Evolutionary conservation across 2,888 invertebrate species (phyloP).

Genomic region (Selenia dentaria): DNA sequence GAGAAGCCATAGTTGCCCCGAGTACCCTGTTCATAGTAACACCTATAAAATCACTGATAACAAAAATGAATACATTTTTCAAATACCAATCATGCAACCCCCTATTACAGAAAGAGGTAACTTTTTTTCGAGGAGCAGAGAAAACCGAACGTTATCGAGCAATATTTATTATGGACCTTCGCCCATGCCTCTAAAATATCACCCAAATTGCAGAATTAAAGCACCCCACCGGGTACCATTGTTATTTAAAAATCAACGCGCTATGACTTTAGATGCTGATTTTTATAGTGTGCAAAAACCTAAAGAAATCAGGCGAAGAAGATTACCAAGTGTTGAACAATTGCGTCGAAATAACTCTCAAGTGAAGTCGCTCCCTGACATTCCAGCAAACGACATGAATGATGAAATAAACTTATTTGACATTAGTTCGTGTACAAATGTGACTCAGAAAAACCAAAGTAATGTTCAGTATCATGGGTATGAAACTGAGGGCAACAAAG

Average conservation of each 20-base stretch:
- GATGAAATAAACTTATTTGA: slow-evolving; percentile 8
- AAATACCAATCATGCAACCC: slow-evolving; percentile 38
- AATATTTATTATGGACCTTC: slow-evolving; percentile 38
- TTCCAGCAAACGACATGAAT: slow-evolving; percentile 30
- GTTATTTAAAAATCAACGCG: slow-evolving; percentile 2
- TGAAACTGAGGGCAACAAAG: slow-evolving; percentile 78
- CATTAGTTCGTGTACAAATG: slow-evolving; percentile 3
- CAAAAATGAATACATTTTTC: slow-evolving; percentile 54
- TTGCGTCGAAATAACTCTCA: slow-evolving; percentile 29
- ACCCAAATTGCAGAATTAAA: no score
- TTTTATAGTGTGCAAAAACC: slow-evolving; percentile 28
- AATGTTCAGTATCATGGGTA: slow-evolving; percentile 75
- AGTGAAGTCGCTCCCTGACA: slow-evolving; percentile 43
- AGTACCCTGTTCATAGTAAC: slow-evolving; percentile 54
- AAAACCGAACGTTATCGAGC: slow-evolving; percentile 32
- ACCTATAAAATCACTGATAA: slow-evolving; percentile 63
- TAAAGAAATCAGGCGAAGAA: slow-evolving; percentile 34
- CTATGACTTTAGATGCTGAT: slow-evolving; percentile 33
- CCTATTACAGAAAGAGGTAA: slow-evolving; percentile 3
- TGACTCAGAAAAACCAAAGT: slow-evolving; percentile 35
- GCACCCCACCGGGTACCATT: slow-evolving; percentile 13
- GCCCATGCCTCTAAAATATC: slow-evolving; percentile 16
- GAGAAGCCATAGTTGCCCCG: slow-evolving; percentile 65
- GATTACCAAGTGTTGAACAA: slow-evolving; percentile 46
- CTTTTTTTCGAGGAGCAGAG: slow-evolving; percentile 18